Evolutionary conservation across 2,797 vertebrate genomes (phyloP).

Genomic region (Intellagama lesueurii): DNA sequence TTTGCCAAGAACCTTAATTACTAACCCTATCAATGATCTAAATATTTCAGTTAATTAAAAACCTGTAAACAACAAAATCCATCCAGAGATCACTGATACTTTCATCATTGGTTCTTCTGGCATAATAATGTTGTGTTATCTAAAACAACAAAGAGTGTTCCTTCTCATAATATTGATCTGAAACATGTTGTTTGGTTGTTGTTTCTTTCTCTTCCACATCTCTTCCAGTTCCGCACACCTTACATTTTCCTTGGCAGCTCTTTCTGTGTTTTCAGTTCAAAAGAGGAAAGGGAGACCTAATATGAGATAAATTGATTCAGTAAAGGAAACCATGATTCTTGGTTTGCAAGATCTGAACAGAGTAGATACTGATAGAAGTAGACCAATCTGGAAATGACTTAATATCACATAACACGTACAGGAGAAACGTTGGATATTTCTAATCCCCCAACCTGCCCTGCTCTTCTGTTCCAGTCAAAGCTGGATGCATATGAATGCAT

Average conservation of each 20-base stretch:
- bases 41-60: background rate
- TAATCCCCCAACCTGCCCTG: no score
- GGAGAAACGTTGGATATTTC: no score
- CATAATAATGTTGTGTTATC: background rate
- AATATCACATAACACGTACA: no score
- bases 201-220: background rate
- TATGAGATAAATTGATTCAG: no score
- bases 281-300: no score
- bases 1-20: conserved; percentile 5
- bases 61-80: conserved; percentile 4
- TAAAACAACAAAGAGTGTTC: background rate
- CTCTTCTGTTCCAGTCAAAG: no score
- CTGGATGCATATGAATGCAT: no score
- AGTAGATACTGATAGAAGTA: no score
- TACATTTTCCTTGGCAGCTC: conserved; percentile 47
- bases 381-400: no score
- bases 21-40: background rate
- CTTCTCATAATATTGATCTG: background rate
- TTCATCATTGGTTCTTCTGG: background rate
- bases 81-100: conserved; percentile 11
- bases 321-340: no score
- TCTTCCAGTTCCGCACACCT: conserved; percentile 32
- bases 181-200: background rate
- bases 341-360: no score
- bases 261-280: conserved; percentile 43